Evolutionary conservation across 2,888 invertebrate species (phyloP), one percentile per base, ranked within the genome.

Genomic region (Drosophila pseudotalamancana): DNA sequence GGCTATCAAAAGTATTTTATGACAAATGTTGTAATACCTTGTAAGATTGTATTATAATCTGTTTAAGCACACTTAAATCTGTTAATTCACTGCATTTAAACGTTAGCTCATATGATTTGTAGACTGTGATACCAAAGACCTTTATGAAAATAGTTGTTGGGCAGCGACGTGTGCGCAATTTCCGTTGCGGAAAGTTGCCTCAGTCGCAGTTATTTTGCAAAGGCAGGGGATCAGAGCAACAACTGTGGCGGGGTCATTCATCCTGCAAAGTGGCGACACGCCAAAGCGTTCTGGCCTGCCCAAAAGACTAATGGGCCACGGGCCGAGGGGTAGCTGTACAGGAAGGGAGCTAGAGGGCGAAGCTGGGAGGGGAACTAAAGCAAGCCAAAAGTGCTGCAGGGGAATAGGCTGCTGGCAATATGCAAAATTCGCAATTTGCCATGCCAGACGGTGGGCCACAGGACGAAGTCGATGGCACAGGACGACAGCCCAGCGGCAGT

Each of bases 401-500:
- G 54, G 40, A 53, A 45, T 37, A 31, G 27, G 70, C 76, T 71
- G 61, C 61, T 59, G 75, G 84, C 84, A 81, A 87, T 85, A 84
- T 87, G 84, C 82, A 84, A 84, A 87, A 85, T 77, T 87, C 56
- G 82, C 82, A 87, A 84, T 87, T 84, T 87, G 75, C 82, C 73
- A 72, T 68, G 71, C 64, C 78, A 80, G 81, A 84, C 84, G 50
- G 49, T 14, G 34, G 40, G 16, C 21, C 31, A n/a, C 27, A 12
- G 19, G n/a, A 21, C 32, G 32, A 21, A 31, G 14, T 4, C 69
- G 42, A 31, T 37, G 21, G 32, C 46, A 14, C 32, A 40, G 60
- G 48, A 45, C 63, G 31, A 57, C 39, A 34, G 62, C 62, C 62
- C 55, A 39, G 53, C 25, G 55, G 55, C 69, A 60, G 51, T 43